Evolutionary conservation across 23 tunicate species (phyloP).

Genomic region (Styela plicata): DNA sequence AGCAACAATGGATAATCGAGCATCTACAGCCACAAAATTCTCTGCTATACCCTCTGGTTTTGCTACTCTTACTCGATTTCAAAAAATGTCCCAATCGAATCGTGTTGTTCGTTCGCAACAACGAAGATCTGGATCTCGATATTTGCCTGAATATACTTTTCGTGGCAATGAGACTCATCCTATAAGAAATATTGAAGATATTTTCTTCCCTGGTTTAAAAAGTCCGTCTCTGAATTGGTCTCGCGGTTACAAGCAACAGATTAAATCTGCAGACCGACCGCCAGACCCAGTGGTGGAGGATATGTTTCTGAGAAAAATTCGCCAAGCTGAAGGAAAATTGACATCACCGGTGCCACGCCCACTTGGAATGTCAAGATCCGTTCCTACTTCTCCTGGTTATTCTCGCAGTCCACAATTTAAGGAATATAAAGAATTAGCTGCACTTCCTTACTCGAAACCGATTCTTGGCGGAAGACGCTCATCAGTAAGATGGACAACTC

Average conservation of each 20-base stretch:
- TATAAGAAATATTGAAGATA: background rate
- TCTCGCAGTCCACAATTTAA: background rate
- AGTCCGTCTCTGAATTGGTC: background rate
- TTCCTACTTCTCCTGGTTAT: background rate
- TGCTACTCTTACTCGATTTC: slow-evolving; percentile 12
- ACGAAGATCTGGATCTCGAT: background rate
- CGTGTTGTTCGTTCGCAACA: background rate
- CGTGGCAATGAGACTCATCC: background rate
- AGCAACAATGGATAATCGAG: background rate
- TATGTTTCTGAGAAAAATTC: slow-evolving; percentile 25
- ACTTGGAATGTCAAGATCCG: background rate
- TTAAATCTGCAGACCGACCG: background rate
- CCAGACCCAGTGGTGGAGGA: slow-evolving; percentile 22
- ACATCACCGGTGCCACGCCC: background rate
- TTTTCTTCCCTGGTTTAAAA: background rate
- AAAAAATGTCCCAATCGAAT: background rate
- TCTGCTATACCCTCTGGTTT: slow-evolving; percentile 8
- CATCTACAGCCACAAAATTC: slow-evolving; percentile 2
- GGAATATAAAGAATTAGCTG: slow-evolving; percentile 20
- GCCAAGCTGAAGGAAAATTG: slow-evolving; percentile 11
- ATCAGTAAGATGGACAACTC: slow-evolving; percentile 9
- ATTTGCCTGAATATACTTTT: background rate
- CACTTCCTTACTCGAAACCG: slow-evolving; percentile 1
- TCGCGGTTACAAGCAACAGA: background rate
- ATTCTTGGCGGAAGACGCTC: background rate